phyloP scores from a whole-genome alignment of 2,113 vertebrate species.

The Picathartes gymnocephalus region DNA sequence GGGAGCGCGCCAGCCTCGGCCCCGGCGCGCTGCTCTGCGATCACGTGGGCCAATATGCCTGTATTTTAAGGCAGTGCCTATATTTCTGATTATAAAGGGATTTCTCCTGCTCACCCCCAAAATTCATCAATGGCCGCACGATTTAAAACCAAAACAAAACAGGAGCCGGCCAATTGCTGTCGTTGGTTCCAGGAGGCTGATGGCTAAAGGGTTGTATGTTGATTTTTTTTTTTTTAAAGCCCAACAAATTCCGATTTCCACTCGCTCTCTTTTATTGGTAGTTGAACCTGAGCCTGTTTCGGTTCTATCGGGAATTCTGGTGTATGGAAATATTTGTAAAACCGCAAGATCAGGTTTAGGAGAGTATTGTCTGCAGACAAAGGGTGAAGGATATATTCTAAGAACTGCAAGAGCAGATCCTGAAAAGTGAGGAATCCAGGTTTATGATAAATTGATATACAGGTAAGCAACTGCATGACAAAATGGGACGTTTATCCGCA shows the following conservation, averaged over 20 bases:
- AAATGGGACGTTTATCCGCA: constrained; percentile 89
- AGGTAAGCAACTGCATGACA: constrained; percentile 98
- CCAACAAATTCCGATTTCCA: constrained; percentile 75
- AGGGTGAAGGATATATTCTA: constrained; percentile 94
- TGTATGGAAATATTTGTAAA: constrained; percentile 96
- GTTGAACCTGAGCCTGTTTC: constrained; percentile 89
- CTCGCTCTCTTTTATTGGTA: constrained; percentile 96
- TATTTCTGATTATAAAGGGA: constrained; percentile 93
- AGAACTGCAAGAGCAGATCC: constrained; percentile 83
- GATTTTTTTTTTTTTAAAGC: constrained; percentile 44
- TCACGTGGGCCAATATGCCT: constrained; percentile 98
- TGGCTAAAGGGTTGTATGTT: constrained; percentile 72
- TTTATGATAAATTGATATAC: constrained; percentile 97
- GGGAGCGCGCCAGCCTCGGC: constrained; percentile 77
- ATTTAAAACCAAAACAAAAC: constrained; percentile 79
- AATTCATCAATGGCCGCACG: constrained; percentile 77
- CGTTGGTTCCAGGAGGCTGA: constrained; percentile 71
- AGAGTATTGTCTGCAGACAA: constrained; percentile 96
- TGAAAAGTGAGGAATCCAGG: constrained; percentile 82
- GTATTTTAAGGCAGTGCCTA: constrained; percentile 93
- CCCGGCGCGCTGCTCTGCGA: constrained; percentile 79
- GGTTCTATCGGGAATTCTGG: constrained; percentile 98
- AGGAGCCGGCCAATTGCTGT: constrained; percentile 40
- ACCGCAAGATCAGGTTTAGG: constrained; percentile 98
- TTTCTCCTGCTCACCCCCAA: constrained; percentile 77